A percentile compares a stretch with the other conserved stretches of the same genome.
Conservation (phyloP, 1,140 invertebrate genomes). For the Ylistrum balloti region DNA sequence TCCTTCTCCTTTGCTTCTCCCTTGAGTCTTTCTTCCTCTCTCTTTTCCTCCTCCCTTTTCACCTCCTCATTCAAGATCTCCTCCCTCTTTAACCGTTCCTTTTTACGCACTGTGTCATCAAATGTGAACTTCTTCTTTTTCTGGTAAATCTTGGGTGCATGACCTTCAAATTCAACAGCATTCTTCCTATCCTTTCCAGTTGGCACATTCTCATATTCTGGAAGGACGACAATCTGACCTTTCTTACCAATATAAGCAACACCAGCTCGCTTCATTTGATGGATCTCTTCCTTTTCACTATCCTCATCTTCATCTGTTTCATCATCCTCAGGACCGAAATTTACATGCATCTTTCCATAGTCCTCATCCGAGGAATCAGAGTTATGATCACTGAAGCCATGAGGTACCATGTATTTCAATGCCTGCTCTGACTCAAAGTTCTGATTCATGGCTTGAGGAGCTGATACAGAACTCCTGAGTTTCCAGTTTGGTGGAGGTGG, state of each 20-base stretch:
- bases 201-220: conserved; percentile 65
- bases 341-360: conserved; percentile 43
- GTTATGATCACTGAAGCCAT: conserved; percentile 56
- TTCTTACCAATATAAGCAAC: conserved; percentile 72
- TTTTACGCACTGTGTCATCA: conserved; percentile 61
- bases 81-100: conserved; percentile 60
- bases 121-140: conserved; percentile 73
- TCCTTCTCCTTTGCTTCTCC: conserved; percentile 71
- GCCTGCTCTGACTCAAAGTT: conserved; percentile 49
- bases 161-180: conserved; percentile 47
- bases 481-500: conserved; percentile 67
- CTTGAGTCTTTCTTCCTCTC: conserved; percentile 67
- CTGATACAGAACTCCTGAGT: conserved; percentile 57
- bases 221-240: conserved; percentile 71
- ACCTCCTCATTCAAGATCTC: conserved; percentile 60
- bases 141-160: conserved; percentile 62
- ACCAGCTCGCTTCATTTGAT: conserved; percentile 70
- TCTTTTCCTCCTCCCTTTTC: conserved; percentile 66
- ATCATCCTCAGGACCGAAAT: conserved; percentile 57
- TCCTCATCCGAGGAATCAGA: conserved; percentile 60
- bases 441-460: conserved; percentile 50
- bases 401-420: conserved; percentile 62
- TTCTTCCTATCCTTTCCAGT: conserved; percentile 44
- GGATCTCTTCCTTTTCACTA: conserved; percentile 47
- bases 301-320: conserved; percentile 57